These are phyloP conservation scores for Sebastes elongatus DNA, from an alignment of 2,797 vertebrate species.

Conservation along the genomic window DNA sequence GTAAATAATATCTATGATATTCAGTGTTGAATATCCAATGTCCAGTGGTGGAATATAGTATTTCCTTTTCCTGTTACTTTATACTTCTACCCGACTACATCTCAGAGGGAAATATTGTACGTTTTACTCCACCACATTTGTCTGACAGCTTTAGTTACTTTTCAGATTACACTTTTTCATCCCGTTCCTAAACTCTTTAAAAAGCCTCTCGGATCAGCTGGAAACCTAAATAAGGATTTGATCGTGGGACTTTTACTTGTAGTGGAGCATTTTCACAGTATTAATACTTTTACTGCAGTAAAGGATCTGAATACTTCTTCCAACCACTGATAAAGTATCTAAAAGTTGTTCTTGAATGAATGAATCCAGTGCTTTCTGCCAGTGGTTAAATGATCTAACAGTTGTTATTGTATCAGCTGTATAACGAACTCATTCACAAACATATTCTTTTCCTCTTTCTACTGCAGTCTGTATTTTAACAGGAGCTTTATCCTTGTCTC, in stretches of 20 bases:
- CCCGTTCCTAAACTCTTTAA: no score
- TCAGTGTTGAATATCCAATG: neutral
- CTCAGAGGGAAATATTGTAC: no score
- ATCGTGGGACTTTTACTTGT: no score
- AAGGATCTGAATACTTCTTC: neutral
- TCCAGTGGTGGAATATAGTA: neutral
- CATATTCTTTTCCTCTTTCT: neutral
- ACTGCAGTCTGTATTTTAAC: neutral
- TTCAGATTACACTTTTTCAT: no score
- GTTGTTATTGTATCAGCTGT: neutral
- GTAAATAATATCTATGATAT: no score
- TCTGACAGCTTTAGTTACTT: no score
- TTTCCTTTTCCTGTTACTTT: no score
- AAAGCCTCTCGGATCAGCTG: fast-evolving
- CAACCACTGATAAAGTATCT: neutral
- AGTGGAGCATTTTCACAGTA: no score
- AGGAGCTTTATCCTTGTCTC: neutral
- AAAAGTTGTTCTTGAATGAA: neutral
- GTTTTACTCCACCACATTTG: no score
- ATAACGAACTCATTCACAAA: neutral
- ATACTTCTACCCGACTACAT: no score
- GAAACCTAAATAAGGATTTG: no score
- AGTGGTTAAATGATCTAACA: neutral
- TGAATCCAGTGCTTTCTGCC: neutral
- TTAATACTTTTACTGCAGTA: no score